Conservation (phyloP, 2,113 vertebrate genomes). For the Phrynocephalus versicolor region DNA sequence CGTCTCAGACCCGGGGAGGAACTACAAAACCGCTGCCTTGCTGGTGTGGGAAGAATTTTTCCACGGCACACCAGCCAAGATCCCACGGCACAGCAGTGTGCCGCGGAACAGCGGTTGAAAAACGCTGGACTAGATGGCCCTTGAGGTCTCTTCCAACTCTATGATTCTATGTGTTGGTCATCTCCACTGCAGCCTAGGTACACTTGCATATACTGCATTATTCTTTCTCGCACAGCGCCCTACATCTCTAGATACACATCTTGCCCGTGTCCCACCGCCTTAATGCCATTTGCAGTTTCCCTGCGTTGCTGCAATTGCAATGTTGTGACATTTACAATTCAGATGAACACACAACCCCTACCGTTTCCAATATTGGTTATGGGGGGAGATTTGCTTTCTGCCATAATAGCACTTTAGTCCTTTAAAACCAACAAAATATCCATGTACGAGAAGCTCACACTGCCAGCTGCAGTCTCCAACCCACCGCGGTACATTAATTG, state of each 20-base stretch:
- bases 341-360: conserved; percentile 46
- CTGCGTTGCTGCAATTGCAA: not conserved
- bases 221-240: too few relatives aligned
- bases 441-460: conserved; percentile 50
- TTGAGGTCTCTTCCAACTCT: too few relatives aligned
- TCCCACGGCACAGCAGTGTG: too few relatives aligned
- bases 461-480: conserved; percentile 54
- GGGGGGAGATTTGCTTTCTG: conserved; percentile 49
- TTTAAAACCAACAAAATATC: conserved; percentile 61
- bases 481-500: conserved; percentile 52
- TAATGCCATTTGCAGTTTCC: conserved; percentile 4
- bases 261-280: conserved; percentile 18
- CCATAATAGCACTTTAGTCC: conserved; percentile 60
- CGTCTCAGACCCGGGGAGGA: too few relatives aligned
- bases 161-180: too few relatives aligned
- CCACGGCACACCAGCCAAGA: too few relatives aligned
- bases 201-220: not conserved
- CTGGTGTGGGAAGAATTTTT: too few relatives aligned
- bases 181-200: not conserved
- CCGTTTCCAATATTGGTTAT: conserved; percentile 60
- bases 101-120: too few relatives aligned
- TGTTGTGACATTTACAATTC: conserved; percentile 56
- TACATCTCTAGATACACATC: not conserved
- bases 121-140: too few relatives aligned
- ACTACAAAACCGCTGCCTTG: too few relatives aligned